These are phyloP conservation scores for Mesembrinibis cayennensis DNA, from an alignment of 2,113 vertebrate species.

Conservation along the genomic window DNA sequence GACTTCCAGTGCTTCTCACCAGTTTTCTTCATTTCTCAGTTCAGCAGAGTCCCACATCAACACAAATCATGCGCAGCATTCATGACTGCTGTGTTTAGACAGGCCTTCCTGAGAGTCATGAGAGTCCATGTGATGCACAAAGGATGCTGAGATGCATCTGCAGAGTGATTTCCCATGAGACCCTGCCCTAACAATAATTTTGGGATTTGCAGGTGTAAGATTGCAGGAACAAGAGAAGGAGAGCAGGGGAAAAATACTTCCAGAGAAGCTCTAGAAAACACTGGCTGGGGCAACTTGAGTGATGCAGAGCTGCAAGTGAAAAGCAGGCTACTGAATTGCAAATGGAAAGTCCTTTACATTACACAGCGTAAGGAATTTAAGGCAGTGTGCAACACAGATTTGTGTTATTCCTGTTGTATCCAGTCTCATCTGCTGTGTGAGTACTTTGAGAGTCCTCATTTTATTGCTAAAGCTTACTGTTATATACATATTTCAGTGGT, in stretches of 20 bases:
- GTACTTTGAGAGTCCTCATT: neutral
- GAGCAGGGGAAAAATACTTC: neutral
- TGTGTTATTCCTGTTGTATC: neutral
- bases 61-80: accelerated
- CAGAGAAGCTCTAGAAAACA: neutral
- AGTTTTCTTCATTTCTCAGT: neutral
- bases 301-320: neutral
- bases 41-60: neutral
- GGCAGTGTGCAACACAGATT: neutral
- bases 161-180: neutral
- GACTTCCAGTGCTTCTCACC: neutral
- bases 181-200: neutral
- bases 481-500: neutral
- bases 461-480: neutral
- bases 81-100: neutral
- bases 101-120: accelerated
- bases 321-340: neutral
- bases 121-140: neutral
- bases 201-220: neutral
- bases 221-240: neutral
- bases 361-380: neutral
- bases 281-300: neutral
- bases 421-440: neutral
- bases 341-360: neutral
- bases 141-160: neutral